Evolutionary conservation across 2,113 vertebrate species (phyloP).

Genomic region (Gasterosteus aculeatus): DNA sequence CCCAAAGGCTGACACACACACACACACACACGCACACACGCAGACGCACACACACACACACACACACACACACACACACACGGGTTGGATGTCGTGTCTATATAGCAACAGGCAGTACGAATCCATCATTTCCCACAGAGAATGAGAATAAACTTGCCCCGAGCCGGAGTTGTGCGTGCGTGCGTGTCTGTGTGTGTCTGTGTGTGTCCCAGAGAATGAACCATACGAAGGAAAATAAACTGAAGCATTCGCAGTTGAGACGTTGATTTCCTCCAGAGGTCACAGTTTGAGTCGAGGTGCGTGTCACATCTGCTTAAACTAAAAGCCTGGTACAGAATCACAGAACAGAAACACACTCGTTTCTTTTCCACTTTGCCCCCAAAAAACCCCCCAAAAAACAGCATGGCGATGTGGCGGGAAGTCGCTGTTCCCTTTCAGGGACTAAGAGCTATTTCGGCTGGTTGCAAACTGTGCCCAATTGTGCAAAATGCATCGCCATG

Average conservation of each 20-base stretch:
- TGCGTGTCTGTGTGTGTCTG: conserved; percentile 24
- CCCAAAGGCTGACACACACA: conserved; percentile 14
- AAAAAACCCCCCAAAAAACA: no score
- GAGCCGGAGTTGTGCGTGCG: neutral
- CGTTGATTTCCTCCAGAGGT: conserved; percentile 15
- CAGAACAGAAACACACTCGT: neutral
- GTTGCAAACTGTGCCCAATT: no score
- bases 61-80: conserved; percentile 2
- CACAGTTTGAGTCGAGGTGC: conserved; percentile 1
- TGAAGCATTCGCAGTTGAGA: conserved; percentile 11
- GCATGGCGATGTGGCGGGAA: neutral
- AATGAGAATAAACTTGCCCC: conserved; percentile 14
- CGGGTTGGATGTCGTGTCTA: conserved; percentile 12
- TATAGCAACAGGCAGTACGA: conserved; percentile 3
- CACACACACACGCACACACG: conserved; percentile 8
- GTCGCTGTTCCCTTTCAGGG: neutral
- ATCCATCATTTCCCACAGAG: conserved; percentile 33
- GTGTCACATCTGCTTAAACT: neutral
- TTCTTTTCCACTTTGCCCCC: no score
- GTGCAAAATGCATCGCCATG: no score
- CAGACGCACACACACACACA: conserved; percentile 1
- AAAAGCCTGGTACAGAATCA: neutral
- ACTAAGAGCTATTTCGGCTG: no score
- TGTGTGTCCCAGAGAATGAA: neutral
- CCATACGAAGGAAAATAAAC: conserved; percentile 41